These are phyloP conservation scores for Diplosoma virens DNA, from an alignment of 23 tunicate genomes.

Conservation along the genomic window DNA sequence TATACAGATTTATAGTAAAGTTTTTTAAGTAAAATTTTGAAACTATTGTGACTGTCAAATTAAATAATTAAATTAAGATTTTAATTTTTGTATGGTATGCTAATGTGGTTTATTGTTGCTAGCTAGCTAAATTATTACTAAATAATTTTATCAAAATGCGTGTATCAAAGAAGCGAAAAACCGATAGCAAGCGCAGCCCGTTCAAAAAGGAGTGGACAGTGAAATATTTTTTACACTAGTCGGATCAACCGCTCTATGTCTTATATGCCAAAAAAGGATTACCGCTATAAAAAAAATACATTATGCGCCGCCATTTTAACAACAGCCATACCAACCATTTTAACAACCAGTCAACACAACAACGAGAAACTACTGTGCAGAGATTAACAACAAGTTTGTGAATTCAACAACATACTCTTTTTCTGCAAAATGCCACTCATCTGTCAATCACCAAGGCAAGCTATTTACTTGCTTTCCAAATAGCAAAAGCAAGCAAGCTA, in stretches of 20 bases:
- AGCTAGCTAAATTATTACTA: background rate
- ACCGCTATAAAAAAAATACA: background rate
- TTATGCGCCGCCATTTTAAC: background rate
- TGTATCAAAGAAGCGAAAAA: conserved; percentile 11
- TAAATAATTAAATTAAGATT: background rate
- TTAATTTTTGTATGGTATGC: too few relatives aligned
- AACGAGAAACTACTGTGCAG: conserved; percentile 6
- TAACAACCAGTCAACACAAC: background rate
- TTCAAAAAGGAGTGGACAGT: conserved; percentile 20
- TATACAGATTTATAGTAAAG: background rate
- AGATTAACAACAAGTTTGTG: background rate
- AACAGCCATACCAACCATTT: background rate
- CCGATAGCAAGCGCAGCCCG: background rate
- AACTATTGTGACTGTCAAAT: background rate
- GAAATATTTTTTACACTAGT: conserved; percentile 6
- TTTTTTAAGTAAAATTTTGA: background rate
- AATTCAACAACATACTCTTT: conserved; percentile 6
- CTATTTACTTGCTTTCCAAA: conserved; percentile 2
- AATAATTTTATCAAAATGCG: background rate
- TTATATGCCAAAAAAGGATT: conserved; percentile 12
- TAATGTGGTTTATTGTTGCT: background rate
- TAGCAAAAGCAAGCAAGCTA: conserved; percentile 31
- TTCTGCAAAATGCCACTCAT: conserved; percentile 15
- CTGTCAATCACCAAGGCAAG: conserved; percentile 16
- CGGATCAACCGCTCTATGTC: background rate